Percentiles rank a stretch among this genome's conserved stretches.
These are phyloP conservation scores for Agriopis leucophaearia DNA, from an alignment of 2,888 invertebrate genomes.

Conservation along the genomic window DNA sequence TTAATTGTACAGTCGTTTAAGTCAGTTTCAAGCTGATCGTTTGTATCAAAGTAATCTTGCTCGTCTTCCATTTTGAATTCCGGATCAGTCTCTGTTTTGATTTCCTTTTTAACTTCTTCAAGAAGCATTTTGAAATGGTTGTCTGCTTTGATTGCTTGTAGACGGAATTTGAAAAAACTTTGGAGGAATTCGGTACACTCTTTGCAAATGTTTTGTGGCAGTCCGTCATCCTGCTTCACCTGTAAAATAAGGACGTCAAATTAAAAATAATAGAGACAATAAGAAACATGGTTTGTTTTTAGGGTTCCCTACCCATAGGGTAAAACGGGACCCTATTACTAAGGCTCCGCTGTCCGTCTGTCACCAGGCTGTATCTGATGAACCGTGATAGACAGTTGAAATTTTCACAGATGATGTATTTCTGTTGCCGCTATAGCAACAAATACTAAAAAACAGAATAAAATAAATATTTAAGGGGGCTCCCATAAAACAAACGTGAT, in stretches of 20 bases:
- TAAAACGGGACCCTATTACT: too few relatives aligned
- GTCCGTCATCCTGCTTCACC: constrained; percentile 81
- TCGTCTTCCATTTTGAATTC: constrained; percentile 47
- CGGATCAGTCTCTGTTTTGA: constrained; percentile 54
- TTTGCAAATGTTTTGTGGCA: constrained; percentile 87
- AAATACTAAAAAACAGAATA: too few relatives aligned
- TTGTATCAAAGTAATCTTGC: constrained; percentile 41
- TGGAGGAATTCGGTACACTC: constrained; percentile 83
- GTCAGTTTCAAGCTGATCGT: constrained; percentile 43
- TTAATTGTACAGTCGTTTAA: constrained; percentile 38
- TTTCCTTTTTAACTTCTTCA: constrained; percentile 54
- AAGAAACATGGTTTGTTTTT: too few relatives aligned
- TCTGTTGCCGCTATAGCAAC: too few relatives aligned
- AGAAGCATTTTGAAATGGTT: constrained; percentile 65
- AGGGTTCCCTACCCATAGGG: too few relatives aligned
- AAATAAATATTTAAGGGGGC: too few relatives aligned
- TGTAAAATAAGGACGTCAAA: constrained; percentile 48
- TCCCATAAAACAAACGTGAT: too few relatives aligned
- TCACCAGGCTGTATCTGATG: too few relatives aligned
- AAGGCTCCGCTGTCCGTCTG: too few relatives aligned
- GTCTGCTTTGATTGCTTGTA: constrained; percentile 65
- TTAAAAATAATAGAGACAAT: too few relatives aligned
- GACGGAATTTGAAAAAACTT: constrained; percentile 75
- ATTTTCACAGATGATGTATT: too few relatives aligned
- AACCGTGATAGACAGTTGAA: too few relatives aligned